Conservation (phyloP, 2,797 vertebrate genomes). For the Toxotes lorentzi region DNA sequence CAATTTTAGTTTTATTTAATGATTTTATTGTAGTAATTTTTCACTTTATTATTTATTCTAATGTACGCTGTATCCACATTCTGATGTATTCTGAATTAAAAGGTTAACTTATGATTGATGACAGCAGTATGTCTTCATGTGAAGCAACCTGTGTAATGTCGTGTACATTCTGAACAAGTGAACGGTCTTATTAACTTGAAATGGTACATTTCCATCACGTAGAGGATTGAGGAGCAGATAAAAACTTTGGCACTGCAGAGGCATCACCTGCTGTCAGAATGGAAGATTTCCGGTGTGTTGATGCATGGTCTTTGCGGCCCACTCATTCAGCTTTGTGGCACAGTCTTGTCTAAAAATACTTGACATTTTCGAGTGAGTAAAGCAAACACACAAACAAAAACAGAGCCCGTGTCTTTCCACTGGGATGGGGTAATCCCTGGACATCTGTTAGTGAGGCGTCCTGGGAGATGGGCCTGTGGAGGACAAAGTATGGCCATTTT, state of each 20-base stretch:
- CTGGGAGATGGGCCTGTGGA: conserved; percentile 65
- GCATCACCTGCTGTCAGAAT: conserved; percentile 56
- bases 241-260: conserved; percentile 31
- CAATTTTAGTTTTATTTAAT: too few relatives aligned
- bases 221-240: conserved; percentile 8
- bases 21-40: not conserved
- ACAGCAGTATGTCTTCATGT: not conserved
- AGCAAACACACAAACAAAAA: conserved; percentile 68
- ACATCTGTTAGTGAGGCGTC: conserved; percentile 71
- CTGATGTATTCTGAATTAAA: not conserved
- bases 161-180: not conserved
- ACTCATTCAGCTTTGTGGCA: conserved; percentile 55
- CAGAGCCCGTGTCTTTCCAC: conserved; percentile 44
- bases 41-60: not conserved
- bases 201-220: not conserved
- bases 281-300: conserved; percentile 46
- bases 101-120: not conserved
- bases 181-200: not conserved
- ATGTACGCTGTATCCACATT: not conserved
- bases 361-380: conserved; percentile 61
- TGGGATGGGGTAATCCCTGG: conserved; percentile 77
- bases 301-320: conserved; percentile 27
- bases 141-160: not conserved
- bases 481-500: conserved; percentile 69
- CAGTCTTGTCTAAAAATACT: conserved; percentile 71